Evolutionary conservation across 1,140 invertebrate genomes (phyloP), one percentile per base, ranked within the genome.

Genomic region (Drosophila repletoides): DNA sequence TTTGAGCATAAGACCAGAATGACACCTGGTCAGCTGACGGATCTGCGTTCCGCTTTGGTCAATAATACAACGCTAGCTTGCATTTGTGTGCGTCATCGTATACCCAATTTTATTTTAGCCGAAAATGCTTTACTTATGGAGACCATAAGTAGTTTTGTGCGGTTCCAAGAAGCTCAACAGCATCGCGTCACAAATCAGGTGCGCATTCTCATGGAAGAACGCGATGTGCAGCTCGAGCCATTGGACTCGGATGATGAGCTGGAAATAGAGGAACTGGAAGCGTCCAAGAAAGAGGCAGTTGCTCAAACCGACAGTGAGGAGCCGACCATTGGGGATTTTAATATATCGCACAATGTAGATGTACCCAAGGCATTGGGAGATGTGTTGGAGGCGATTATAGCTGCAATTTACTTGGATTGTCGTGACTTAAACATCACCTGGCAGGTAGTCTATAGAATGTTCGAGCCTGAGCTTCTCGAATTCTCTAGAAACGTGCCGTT

Each of bases 41-140:
- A 99, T 92, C 89, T 99, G 28, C 91, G 98, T 22, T 98, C 97
- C 9, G 96, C 98, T 0, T 91, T 99, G 0, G 98, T 99, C 0
- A 99, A 99, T 88, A 99, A 99, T 86, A 94, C 96, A 48, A 98
- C 97, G 0, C 97, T 99, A 89, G 97, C 96, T 0, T 95, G 95
- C 28, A 92, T 98, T 24, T 93, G 95, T 40, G 97, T 99, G n/a
- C 94, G 96, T 67, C 93, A 96, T 90, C 93, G 94, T 7, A 93
- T 97, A 17, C 95, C 97, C 75, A 94, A 94, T 52, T 94, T 93
- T 65, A 88, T 98, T 5, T 92, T 94, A 41, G 91, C 92, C 2
- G 91, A 93, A 38, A 94, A 95, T 49, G 92, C 93, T 0, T 70
- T 91, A 2, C 90, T 98, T 1, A 93, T 93, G 36, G 91, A 93